These are phyloP conservation scores for Pipistrellus nathusii DNA, from an alignment of 2,797 vertebrate species.

Conservation along the genomic window DNA sequence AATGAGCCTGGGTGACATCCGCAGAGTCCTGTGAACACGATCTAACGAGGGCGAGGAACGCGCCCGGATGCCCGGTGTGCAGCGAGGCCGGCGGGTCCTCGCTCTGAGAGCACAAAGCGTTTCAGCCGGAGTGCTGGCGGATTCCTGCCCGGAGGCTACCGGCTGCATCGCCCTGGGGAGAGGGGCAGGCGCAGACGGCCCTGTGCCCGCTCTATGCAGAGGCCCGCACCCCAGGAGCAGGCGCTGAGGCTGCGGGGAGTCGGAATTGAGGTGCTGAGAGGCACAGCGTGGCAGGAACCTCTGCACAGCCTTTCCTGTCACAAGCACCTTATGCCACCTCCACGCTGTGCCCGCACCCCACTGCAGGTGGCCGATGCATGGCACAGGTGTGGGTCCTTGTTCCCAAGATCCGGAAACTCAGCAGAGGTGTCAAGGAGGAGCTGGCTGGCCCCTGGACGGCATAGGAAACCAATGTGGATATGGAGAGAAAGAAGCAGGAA, in stretches of 20 bases:
- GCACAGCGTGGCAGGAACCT: neutral
- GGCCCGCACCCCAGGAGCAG: neutral
- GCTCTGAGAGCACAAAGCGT: neutral
- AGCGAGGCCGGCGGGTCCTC: neutral
- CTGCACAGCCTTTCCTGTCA: neutral
- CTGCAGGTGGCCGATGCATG: fast-evolving
- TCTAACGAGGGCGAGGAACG: neutral
- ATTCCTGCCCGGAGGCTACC: neutral
- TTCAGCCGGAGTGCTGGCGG: neutral
- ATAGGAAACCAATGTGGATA: neutral
- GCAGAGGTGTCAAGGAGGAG: neutral
- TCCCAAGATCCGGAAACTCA: neutral
- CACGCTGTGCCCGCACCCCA: neutral
- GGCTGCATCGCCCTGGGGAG: neutral
- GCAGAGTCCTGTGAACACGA: neutral
- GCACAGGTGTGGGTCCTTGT: neutral
- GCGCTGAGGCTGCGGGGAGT: neutral
- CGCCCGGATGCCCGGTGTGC: neutral
- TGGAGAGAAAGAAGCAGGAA: neutral
- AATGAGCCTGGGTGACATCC: neutral
- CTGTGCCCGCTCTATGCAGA: neutral
- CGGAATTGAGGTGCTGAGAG: neutral
- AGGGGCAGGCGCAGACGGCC: neutral
- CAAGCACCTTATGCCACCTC: neutral
- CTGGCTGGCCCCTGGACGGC: neutral